Evolutionary conservation across 2,797 vertebrate genomes (phyloP).

Genomic region (Pseudochaenichthys georgianus): DNA sequence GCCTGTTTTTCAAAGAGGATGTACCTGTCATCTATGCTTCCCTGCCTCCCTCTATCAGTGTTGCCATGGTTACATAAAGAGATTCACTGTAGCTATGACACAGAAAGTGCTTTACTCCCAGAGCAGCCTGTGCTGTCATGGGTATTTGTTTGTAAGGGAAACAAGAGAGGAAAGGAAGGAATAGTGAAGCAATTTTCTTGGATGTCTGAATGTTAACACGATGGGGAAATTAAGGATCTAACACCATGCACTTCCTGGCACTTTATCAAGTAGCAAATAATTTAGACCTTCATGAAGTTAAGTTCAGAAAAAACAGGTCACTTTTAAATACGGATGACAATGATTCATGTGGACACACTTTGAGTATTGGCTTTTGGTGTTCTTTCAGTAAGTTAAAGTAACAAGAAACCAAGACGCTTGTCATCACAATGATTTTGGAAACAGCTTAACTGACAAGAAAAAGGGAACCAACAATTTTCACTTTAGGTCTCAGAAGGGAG

Average conservation of each 20-base stretch:
- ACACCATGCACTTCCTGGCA: background rate
- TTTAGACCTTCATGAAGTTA: too few relatives aligned
- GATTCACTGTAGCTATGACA: slow-evolving; percentile 58
- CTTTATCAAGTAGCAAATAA: background rate
- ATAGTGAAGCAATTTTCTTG: background rate
- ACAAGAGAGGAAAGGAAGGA: slow-evolving; percentile 32
- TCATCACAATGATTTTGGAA: slow-evolving; percentile 7
- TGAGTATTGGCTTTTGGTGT: background rate
- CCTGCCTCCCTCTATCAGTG: slow-evolving; percentile 51
- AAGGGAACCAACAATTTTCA: slow-evolving; percentile 38
- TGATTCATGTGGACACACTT: background rate
- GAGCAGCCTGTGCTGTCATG: slow-evolving; percentile 33
- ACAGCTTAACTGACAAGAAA: slow-evolving; percentile 28
- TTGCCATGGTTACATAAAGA: slow-evolving; percentile 71
- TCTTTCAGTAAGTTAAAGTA: slow-evolving; percentile 2
- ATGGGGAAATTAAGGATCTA: background rate
- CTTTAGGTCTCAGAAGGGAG: slow-evolving; percentile 39
- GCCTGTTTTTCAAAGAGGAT: slow-evolving; percentile 41
- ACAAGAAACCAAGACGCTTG: background rate
- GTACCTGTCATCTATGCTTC: slow-evolving; percentile 52
- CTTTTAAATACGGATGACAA: background rate
- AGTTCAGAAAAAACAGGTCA: background rate
- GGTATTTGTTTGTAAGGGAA: slow-evolving; percentile 44
- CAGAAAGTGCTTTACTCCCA: slow-evolving; percentile 50
- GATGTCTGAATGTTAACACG: background rate